These are phyloP conservation scores for Tychaedon coryphoeus DNA, from an alignment of 2,113 vertebrate genomes.

Conservation along the genomic window DNA sequence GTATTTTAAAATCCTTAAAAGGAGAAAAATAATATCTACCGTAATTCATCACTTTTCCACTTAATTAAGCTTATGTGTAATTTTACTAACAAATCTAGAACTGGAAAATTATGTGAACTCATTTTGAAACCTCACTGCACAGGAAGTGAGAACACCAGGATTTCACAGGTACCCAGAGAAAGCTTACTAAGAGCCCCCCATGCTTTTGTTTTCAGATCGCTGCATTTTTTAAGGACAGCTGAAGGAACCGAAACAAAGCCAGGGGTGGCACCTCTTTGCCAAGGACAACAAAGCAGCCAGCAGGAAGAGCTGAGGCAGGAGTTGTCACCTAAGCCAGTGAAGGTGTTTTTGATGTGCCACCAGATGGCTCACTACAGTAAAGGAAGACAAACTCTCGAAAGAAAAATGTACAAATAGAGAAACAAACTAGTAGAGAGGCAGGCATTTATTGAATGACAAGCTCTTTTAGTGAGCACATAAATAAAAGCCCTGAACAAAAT, in stretches of 20 bases:
- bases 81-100: neutral
- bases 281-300: neutral
- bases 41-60: neutral
- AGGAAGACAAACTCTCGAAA: neutral
- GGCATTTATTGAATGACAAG: neutral
- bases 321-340: neutral
- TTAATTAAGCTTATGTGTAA: neutral
- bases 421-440: neutral
- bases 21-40: neutral
- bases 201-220: neutral
- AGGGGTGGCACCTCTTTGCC: neutral
- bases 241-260: neutral
- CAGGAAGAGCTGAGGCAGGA: neutral
- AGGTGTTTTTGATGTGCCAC: neutral
- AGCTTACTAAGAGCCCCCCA: neutral
- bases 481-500: neutral
- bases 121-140: neutral
- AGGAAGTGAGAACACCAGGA: neutral
- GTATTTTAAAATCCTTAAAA: slow-evolving; percentile 79
- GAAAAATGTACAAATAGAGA: neutral
- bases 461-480: neutral
- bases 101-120: neutral
- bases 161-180: neutral
- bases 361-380: slow-evolving; percentile 15
- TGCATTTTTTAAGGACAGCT: neutral